Base-by-base conservation (phyloP, 2,797 vertebrate genomes). In the Acanthornis magna region DNA sequence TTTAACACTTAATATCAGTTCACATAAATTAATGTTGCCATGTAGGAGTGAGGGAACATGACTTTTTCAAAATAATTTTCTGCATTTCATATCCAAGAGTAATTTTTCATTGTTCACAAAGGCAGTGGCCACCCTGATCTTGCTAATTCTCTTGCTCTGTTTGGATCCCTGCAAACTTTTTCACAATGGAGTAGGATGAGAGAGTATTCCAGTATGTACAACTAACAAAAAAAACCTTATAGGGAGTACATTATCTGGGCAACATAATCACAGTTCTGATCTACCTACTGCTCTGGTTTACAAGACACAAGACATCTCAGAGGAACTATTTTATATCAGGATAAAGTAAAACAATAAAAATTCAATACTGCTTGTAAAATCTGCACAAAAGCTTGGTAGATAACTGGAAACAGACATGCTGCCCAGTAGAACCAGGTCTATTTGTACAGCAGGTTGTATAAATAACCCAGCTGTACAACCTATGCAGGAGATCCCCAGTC, bases 1-100 rank as follows among this genome's bases (percentile, higher is more conserved):
- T 95, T 96, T 90, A 94, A 91, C 83, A 84, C 85, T 89, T 93
- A 93, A 50, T 96, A 92, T 84, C 76, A 84, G 80, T 38, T 88
- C 91, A 92, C 87, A 84, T 88, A 91, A 93, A 97, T 95, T 93
- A 92, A 90, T 0, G 2, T 71, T 95, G 80, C 83, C 71, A 79
- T 16, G 48, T 42, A 88, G 85, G 73, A 91, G 63, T 86, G 88
- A 92, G 70, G 48, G 66, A 93, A 96, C 79, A 86, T 40, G 85
- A 73, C 77, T 96, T 94, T 81, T 95, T 71, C 89, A 84, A 94
- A 94, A 94, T 87, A 87, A 75, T 94, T 82, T 71, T 95, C 81
- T 88, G 83, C 60, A 88, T 95, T 90, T 94, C 88, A 92, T 85
- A 92, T 82, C 79, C 85, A 93, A 70, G 63, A 65, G 76, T 88